These are phyloP conservation scores for Schizopygopsis pylzovi DNA, from an alignment of 2,797 vertebrate genomes.

Conservation along the genomic window DNA sequence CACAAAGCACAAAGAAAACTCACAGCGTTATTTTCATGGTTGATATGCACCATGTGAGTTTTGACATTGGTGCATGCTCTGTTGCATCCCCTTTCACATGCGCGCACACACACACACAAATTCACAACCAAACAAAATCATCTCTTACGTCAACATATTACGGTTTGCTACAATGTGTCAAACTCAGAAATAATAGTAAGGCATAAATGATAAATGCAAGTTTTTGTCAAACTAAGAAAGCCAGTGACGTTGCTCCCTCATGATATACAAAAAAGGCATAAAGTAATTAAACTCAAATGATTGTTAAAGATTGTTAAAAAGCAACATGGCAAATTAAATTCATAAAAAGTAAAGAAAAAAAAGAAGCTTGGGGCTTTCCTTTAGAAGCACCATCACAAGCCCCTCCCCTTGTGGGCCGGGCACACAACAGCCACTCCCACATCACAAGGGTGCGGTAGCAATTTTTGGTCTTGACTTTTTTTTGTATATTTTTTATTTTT, in stretches of 20 bases:
- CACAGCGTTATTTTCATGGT: conserved; percentile 72
- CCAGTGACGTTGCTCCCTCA: conserved; percentile 82
- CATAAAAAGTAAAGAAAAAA: conserved; percentile 61
- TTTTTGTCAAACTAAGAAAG: conserved; percentile 80
- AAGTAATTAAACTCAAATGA: conserved; percentile 76
- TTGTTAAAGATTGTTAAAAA: conserved; percentile 74
- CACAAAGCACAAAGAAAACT: conserved; percentile 62
- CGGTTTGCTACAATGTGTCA: conserved; percentile 79
- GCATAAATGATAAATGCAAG: conserved; percentile 83
- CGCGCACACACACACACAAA: conserved; percentile 8
- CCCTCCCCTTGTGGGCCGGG: conserved; percentile 58
- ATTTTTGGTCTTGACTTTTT: conserved; percentile 86
- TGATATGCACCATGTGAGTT: conserved; percentile 71
- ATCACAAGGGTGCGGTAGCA: conserved; percentile 68
- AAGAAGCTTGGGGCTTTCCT: conserved; percentile 58
- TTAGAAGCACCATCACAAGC: conserved; percentile 62
- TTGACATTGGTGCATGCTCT: conserved; percentile 50
- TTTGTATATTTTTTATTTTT: conserved; percentile 64
- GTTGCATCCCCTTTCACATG: conserved; percentile 46
- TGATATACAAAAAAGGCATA: conserved; percentile 78
- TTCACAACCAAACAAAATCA: conserved; percentile 36
- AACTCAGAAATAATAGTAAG: conserved; percentile 80
- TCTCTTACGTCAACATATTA: conserved; percentile 47
- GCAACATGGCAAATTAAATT: conserved; percentile 78
- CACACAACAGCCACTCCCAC: conserved; percentile 65